Percentiles rank a stretch among this genome's conserved stretches.
phyloP scores from a whole-genome alignment of 2,888 invertebrate genomes.

The Diadromus collaris region DNA sequence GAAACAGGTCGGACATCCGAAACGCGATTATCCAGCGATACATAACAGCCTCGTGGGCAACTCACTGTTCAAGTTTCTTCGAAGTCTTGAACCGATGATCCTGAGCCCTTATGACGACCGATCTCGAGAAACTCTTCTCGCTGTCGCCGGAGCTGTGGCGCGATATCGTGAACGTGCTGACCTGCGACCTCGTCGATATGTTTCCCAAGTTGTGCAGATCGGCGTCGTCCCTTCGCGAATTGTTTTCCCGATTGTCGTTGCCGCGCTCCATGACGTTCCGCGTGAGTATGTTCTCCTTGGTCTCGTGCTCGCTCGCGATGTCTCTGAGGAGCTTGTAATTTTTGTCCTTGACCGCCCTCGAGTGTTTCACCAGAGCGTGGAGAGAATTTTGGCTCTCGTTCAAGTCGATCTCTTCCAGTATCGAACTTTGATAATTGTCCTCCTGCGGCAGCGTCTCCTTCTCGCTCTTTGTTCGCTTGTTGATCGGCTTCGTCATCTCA shows the following conservation, averaged over 20 bases:
- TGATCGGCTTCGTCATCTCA: slow-evolving; percentile 69
- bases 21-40: background rate
- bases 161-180: slow-evolving; percentile 76
- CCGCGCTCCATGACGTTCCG: slow-evolving; percentile 62
- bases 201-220: slow-evolving; percentile 71
- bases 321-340: slow-evolving; percentile 73
- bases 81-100: slow-evolving; percentile 74
- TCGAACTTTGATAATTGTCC: slow-evolving; percentile 68
- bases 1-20: slow-evolving; percentile 12
- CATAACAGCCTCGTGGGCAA: slow-evolving; percentile 41
- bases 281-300: slow-evolving; percentile 66
- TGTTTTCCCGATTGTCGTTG: slow-evolving; percentile 58
- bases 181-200: slow-evolving; percentile 75
- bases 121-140: slow-evolving; percentile 76
- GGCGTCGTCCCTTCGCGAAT: slow-evolving; percentile 59
- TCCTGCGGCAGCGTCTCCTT: slow-evolving; percentile 63
- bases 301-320: slow-evolving; percentile 70
- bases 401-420: slow-evolving; percentile 71
- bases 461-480: slow-evolving; percentile 74
- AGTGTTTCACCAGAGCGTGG: slow-evolving; percentile 74
- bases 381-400: slow-evolving; percentile 75
- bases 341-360: slow-evolving; percentile 71
- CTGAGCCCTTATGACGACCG: slow-evolving; percentile 76
- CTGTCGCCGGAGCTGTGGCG: slow-evolving; percentile 77
- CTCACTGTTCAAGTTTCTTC: slow-evolving; percentile 78